phyloP scores from a whole-genome alignment of 2,113 vertebrate genomes.

The Thymallus thymallus region DNA sequence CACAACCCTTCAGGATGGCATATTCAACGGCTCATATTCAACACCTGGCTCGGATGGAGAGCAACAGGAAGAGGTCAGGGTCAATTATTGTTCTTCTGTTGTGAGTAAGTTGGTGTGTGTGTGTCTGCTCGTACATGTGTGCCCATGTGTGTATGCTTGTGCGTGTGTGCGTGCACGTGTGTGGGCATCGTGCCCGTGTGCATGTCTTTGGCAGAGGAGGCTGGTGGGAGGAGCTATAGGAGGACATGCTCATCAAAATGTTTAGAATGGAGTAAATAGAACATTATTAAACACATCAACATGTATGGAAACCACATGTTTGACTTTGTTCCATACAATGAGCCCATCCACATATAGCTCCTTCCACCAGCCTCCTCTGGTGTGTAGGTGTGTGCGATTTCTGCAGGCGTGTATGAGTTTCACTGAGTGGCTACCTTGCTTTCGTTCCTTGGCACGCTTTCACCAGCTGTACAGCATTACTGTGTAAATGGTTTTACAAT shows the following conservation, averaged over 20 bases:
- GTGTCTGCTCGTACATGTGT: neutral
- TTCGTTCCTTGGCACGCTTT: neutral
- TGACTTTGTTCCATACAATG: too few species aligned
- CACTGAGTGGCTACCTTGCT: neutral
- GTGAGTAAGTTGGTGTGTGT: neutral
- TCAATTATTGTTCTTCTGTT: constrained; percentile 3
- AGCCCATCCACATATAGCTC: too few species aligned
- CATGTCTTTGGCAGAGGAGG: too few species aligned
- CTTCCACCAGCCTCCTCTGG: neutral
- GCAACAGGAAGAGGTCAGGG: neutral
- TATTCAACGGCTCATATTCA: neutral
- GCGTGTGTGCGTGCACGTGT: neutral
- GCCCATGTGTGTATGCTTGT: constrained; percentile 1
- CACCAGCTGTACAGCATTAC: neutral
- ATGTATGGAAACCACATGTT: too few species aligned
- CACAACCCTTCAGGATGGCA: constrained; percentile 6
- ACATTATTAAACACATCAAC: too few species aligned
- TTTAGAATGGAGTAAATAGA: too few species aligned
- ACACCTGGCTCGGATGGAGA: neutral
- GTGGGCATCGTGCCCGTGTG: too few species aligned
- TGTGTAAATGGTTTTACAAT: neutral
- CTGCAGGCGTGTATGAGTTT: neutral
- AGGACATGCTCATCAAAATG: too few species aligned
- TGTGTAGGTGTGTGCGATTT: constrained; percentile 2
- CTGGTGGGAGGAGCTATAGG: too few species aligned